These are phyloP conservation scores for Agonopterix arenella DNA, from an alignment of 2,888 invertebrate genomes.

Conservation along the genomic window DNA sequence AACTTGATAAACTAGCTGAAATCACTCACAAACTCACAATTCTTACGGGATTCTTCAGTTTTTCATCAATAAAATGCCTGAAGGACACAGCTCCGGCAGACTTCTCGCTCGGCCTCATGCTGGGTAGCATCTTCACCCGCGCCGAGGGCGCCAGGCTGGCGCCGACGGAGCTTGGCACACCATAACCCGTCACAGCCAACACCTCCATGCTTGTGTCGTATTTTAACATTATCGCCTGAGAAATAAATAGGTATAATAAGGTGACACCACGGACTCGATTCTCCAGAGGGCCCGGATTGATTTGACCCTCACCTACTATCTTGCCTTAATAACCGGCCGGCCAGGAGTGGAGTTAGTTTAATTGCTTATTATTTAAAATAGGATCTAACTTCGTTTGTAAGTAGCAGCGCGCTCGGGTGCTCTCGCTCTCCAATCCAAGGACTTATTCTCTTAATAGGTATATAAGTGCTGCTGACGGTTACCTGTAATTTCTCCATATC, in stretches of 20 bases:
- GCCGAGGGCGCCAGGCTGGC: constrained; percentile 18
- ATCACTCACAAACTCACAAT: background rate
- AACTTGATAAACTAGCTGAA: background rate
- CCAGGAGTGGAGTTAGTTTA: too few species aligned
- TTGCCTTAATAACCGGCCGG: too few species aligned
- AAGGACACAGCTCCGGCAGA: constrained; percentile 34
- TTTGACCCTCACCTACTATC: too few species aligned
- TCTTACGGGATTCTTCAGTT: constrained; percentile 6
- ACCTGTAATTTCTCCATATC: constrained; percentile 44
- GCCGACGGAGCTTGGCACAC: constrained; percentile 16
- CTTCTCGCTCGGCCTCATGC: constrained; percentile 34
- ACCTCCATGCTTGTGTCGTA: constrained; percentile 36
- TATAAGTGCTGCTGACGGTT: background rate
- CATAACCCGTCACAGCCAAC: constrained; percentile 10
- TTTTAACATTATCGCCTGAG: constrained; percentile 39
- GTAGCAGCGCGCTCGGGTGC: too few species aligned
- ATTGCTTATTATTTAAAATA: too few species aligned
- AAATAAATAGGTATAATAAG: background rate
- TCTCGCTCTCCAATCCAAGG: too few species aligned
- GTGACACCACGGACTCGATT: too few species aligned
- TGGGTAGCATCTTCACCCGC: constrained; percentile 16
- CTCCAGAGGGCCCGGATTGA: too few species aligned
- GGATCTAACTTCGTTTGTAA: too few species aligned
- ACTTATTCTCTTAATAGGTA: too few species aligned
- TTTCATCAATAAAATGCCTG: constrained; percentile 28